phyloP scores from a whole-genome alignment of 2,797 vertebrate genomes.

The Serranus cabrilla region DNA sequence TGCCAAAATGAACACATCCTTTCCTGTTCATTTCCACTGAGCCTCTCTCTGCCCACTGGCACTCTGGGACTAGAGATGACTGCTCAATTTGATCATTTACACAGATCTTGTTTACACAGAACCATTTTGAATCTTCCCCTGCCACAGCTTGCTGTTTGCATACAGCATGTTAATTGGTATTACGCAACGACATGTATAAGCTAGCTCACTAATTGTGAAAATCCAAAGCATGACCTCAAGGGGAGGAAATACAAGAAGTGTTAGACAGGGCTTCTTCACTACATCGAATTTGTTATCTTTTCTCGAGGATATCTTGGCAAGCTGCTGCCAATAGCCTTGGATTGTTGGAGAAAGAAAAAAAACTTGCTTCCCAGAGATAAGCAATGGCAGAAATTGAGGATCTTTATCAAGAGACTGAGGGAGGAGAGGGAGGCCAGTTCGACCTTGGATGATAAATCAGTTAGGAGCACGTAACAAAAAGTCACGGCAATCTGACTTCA shows the following conservation, averaged over 20 bases:
- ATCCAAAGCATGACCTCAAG: conserved; percentile 46
- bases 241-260: conserved; percentile 25
- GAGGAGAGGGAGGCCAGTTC: conserved; percentile 40
- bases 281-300: conserved; percentile 61
- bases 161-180: conserved; percentile 48
- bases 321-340: conserved; percentile 67
- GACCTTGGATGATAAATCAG: conserved; percentile 71
- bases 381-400: conserved; percentile 71
- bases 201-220: conserved; percentile 46
- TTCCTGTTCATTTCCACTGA: conserved; percentile 46
- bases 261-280: conserved; percentile 31
- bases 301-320: conserved; percentile 59
- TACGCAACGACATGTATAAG: conserved; percentile 33
- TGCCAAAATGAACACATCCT: conserved; percentile 47
- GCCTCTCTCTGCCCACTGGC: conserved; percentile 48
- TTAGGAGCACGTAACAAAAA: conserved; percentile 28
- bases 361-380: conserved; percentile 73
- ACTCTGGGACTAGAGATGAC: conserved; percentile 34
- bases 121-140: conserved; percentile 24
- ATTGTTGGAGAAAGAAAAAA: conserved; percentile 62
- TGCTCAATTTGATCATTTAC: conserved; percentile 54
- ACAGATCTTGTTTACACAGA: conserved; percentile 56
- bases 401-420: conserved; percentile 69
- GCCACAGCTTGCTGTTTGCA: conserved; percentile 31
- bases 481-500: conserved; percentile 5